Conservation (phyloP, 2,797 vertebrate species). For the Borostomias antarcticus region DNA sequence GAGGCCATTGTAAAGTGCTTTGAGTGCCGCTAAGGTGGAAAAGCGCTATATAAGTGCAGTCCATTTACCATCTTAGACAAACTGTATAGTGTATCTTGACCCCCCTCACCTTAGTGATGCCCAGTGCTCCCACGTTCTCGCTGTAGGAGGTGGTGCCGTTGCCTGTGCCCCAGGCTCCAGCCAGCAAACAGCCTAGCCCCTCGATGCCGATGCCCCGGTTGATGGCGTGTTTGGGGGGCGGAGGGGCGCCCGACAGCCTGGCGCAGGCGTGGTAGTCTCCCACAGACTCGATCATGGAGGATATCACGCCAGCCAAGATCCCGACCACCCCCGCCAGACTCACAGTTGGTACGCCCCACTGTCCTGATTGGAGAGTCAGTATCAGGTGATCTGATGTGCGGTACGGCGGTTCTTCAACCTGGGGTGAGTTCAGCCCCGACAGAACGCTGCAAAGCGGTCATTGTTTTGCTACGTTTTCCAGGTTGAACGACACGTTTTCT, state of each 20-base stretch:
- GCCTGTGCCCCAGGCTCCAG: conserved; percentile 93
- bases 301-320: conserved; percentile 91
- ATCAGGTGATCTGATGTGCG: not conserved
- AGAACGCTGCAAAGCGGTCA: too few species aligned
- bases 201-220: conserved; percentile 93
- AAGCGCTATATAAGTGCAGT: too few species aligned
- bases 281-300: conserved; percentile 96
- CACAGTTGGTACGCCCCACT: conserved; percentile 93
- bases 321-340: conserved; percentile 92
- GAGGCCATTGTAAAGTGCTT: too few species aligned
- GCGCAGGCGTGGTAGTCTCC: conserved; percentile 97
- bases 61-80: too few species aligned
- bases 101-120: conserved; percentile 89
- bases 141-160: conserved; percentile 97
- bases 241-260: conserved; percentile 88
- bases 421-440: too few species aligned
- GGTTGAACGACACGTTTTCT: too few species aligned
- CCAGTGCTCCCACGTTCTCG: conserved; percentile 91
- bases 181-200: conserved; percentile 92
- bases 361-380: conserved; percentile 75
- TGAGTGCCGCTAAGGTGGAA: too few species aligned
- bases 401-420: too few species aligned
- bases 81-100: not conserved
- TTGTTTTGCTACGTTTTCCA: too few species aligned
- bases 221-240: conserved; percentile 89